phyloP scores from a whole-genome alignment of 1,140 invertebrate genomes.

The Drosophila pseudoobscura region DNA sequence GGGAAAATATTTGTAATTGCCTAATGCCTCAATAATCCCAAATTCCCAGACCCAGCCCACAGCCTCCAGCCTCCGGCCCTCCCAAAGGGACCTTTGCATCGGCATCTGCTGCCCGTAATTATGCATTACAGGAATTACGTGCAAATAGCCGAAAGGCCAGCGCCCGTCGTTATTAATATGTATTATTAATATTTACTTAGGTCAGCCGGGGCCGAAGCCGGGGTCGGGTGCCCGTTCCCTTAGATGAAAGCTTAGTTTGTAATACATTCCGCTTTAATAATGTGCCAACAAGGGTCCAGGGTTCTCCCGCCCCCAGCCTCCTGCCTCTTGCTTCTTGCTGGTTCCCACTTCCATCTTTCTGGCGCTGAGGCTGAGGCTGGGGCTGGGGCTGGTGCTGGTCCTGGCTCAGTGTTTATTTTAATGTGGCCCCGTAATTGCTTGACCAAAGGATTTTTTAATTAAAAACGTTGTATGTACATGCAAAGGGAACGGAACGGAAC shows the following conservation, averaged over 20 bases:
- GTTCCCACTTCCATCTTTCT: conserved; percentile 23
- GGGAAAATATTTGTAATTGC: conserved; percentile 74
- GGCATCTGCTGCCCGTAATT: conserved; percentile 42
- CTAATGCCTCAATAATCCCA: conserved; percentile 62
- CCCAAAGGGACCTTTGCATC: background rate
- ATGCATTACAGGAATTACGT: conserved; percentile 79
- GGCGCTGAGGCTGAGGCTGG: background rate
- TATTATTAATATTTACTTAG: conserved; percentile 83
- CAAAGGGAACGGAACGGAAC: conserved; percentile 1
- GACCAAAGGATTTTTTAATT: conserved; percentile 82
- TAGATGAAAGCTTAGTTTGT: conserved; percentile 73
- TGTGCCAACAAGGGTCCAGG: conserved; percentile 58
- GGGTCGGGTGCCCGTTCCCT: background rate
- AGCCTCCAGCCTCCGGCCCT: background rate
- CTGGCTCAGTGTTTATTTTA: conserved; percentile 65
- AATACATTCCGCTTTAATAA: conserved; percentile 65
- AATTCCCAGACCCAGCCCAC: background rate
- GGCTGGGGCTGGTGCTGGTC: background rate
- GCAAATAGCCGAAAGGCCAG: conserved; percentile 67
- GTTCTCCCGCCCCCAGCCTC: no score
- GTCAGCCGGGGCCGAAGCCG: conserved; percentile 56
- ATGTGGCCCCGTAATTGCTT: conserved; percentile 75
- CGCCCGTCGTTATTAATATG: conserved; percentile 75
- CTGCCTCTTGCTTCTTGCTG: no score
- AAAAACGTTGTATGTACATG: conserved; percentile 73